Evolutionary conservation across 2,113 vertebrate species (phyloP).

Genomic region (Semicossyphus pulcher): DNA sequence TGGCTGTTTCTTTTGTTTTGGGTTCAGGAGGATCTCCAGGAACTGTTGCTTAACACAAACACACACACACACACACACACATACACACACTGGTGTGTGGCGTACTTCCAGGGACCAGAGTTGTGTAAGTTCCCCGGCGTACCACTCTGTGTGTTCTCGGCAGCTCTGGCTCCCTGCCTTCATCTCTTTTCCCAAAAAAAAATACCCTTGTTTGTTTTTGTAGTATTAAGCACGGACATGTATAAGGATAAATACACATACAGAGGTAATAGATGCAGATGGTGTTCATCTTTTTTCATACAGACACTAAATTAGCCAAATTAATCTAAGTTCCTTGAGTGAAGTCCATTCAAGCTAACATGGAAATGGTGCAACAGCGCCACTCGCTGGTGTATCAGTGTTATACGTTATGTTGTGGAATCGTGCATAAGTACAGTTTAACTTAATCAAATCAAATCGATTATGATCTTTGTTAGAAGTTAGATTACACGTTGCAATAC

Average conservation of each 20-base stretch:
- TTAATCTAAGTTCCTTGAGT: neutral
- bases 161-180: conserved; percentile 1
- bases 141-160: neutral
- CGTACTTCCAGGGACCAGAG: conserved; percentile 11
- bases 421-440: neutral
- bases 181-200: neutral
- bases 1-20: conserved; percentile 61
- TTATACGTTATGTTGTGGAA: neutral
- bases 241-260: neutral
- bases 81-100: conserved; percentile 16
- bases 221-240: neutral
- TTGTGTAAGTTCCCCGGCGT: conserved; percentile 42
- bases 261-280: neutral
- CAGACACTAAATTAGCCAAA: neutral
- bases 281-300: neutral
- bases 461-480: neutral
- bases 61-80: conserved; percentile 25
- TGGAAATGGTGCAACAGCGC: conserved; percentile 55
- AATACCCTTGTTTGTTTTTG: neutral
- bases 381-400: conserved; percentile 37
- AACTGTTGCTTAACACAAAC: conserved; percentile 53
- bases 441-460: no score
- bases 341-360: neutral
- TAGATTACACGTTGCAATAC: neutral
- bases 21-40: conserved; percentile 55